Conservation (phyloP, 2,797 vertebrate genomes). For the Phrynocephalus forsythii region DNA sequence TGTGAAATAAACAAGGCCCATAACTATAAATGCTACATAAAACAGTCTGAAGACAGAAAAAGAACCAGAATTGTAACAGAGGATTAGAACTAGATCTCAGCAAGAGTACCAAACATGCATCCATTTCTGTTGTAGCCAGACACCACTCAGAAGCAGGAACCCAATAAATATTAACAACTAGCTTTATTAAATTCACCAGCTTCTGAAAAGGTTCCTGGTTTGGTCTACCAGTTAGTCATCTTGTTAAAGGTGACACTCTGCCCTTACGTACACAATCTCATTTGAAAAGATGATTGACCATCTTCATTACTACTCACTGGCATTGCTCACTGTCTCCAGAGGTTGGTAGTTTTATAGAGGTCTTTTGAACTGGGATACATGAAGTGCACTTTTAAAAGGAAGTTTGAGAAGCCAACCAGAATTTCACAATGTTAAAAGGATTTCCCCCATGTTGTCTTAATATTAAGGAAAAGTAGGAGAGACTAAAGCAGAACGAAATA, state of each 20-base stretch:
- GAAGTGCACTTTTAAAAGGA: neutral
- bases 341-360: neutral
- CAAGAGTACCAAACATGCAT: neutral
- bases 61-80: neutral
- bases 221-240: neutral
- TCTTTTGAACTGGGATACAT: neutral
- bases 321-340: neutral
- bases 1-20: neutral
- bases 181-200: neutral
- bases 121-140: neutral
- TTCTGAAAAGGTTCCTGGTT: neutral
- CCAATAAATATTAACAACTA: neutral
- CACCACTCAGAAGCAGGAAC: neutral
- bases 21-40: neutral
- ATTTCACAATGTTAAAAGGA: neutral
- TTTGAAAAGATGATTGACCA: neutral
- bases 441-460: too few relatives aligned
- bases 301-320: neutral
- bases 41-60: neutral
- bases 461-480: neutral
- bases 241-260: neutral
- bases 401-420: neutral
- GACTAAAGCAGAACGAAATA: neutral
- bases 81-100: neutral
- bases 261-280: neutral